phyloP scores from a whole-genome alignment of 2,113 vertebrate genomes.

The Rhinichthys klamathensis region DNA sequence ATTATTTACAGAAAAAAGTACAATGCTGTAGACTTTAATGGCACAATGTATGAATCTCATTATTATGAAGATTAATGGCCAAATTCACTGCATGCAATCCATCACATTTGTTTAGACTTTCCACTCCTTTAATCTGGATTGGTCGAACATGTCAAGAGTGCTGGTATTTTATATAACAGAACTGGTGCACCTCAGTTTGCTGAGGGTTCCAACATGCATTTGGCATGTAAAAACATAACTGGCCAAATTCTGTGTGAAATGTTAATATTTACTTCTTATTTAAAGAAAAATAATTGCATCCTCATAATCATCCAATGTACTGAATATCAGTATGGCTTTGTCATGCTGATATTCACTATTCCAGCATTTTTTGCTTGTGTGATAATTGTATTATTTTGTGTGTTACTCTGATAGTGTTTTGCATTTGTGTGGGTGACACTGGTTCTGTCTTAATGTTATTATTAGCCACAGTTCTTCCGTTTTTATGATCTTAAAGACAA shows the following conservation, averaged over 20 bases:
- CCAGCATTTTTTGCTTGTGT: background rate
- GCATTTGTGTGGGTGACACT: conserved; percentile 14
- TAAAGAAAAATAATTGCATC: background rate
- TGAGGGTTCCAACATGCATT: background rate
- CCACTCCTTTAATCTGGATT: background rate
- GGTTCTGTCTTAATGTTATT: background rate
- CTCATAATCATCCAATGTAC: background rate
- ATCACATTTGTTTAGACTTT: background rate
- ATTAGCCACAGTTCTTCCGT: background rate
- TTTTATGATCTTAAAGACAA: background rate
- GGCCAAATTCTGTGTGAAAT: background rate
- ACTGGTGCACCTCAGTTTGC: background rate
- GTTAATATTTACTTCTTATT: background rate
- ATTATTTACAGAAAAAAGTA: background rate
- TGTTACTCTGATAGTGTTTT: conserved; percentile 4
- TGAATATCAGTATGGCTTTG: background rate
- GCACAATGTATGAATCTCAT: background rate
- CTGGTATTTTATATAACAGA: background rate
- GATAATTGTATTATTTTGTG: background rate
- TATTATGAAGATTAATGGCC: background rate
- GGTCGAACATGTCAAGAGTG: background rate
- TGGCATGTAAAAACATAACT: background rate
- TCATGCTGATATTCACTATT: conserved; percentile 18
- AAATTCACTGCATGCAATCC: background rate
- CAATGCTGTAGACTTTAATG: background rate